These are phyloP conservation scores for Drosophila athabasca DNA, from an alignment of 1,140 invertebrate genomes.

Conservation along the genomic window DNA sequence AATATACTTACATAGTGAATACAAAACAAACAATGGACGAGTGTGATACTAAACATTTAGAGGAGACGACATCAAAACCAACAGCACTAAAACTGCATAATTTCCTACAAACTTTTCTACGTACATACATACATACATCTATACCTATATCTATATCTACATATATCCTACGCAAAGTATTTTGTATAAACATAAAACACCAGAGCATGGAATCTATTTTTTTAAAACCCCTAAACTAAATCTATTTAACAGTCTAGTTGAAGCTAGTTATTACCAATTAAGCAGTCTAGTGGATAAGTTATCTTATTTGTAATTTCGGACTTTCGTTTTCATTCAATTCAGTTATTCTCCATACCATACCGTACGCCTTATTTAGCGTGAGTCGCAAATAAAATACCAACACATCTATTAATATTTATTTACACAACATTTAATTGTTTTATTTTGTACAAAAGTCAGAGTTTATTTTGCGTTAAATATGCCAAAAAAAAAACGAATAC, in stretches of 20 bases:
- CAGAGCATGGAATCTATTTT: slow-evolving; percentile 67
- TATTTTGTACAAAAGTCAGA: slow-evolving; percentile 42
- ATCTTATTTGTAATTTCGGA: slow-evolving; percentile 20
- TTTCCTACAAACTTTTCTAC: slow-evolving; percentile 37
- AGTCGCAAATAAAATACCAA: slow-evolving; percentile 44
- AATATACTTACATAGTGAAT: neutral
- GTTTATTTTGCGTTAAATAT: slow-evolving; percentile 14
- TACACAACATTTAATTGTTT: slow-evolving; percentile 40
- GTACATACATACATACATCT: neutral
- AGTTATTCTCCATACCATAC: slow-evolving; percentile 15
- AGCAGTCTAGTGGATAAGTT: slow-evolving; percentile 45
- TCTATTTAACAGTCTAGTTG: slow-evolving; percentile 56
- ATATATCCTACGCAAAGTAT: slow-evolving; percentile 35
- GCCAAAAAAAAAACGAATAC: slow-evolving; percentile 4
- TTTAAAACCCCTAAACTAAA: slow-evolving; percentile 44
- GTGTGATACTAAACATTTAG: slow-evolving; percentile 79
- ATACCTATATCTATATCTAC: neutral
- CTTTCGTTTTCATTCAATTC: slow-evolving; percentile 29
- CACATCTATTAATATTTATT: slow-evolving; percentile 51
- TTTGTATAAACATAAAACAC: slow-evolving; percentile 41
- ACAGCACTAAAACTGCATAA: slow-evolving; percentile 37
- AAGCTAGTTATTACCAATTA: slow-evolving; percentile 50
- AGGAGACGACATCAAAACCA: slow-evolving; percentile 60
- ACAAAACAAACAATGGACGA: slow-evolving; percentile 54
- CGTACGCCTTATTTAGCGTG: neutral